Base-by-base conservation (phyloP, 1,140 invertebrate species). In the Zeugodacus cucurbitae region DNA sequence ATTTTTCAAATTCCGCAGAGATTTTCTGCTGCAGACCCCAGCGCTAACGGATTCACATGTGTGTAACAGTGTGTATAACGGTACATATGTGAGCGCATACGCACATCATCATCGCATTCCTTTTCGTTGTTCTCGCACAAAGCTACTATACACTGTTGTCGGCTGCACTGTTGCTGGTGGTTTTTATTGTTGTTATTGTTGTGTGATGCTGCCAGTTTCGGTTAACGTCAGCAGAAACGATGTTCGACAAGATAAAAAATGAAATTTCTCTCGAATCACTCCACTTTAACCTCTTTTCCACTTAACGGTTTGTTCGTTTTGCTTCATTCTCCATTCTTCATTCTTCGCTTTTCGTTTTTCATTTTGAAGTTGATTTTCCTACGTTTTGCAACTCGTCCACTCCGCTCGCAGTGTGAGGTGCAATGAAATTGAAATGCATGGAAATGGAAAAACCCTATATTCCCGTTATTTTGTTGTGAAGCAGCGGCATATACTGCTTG, bases 201-300 rank as follows among this genome's bases (percentile, higher is more conserved):
- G 32, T 37, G 6, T 70, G 82, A 17, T 87, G 86, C 54, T 87
- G 86, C 86, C 86, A 87, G 34, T 87, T 59, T 82, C 26, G 74
- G 74, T 82, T 82, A 82, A 82, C 74, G 74, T 82, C 74, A 82
- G 74, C 74, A 26, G 11, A 82, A 82, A 82, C 41, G 74, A 82
- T 48, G 37, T 82, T 82, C 74, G 74, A 82, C 74, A 82, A 48
- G 74, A 82, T 82, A 82, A 82, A 82, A 82, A 82, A 82, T 82
- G 74, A 82, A 59, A 37, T 87, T 87, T 87, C 22, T 54, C 48
- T 58, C 6, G 54, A 58, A 59, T 87, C 86, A 87, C 26, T 87
- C 54, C 59, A 87, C 59, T 44, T 87, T 59, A 59, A 59, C 59
- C 86, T 87, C 86, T 64, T 57, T 41, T 57, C 59, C 85, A 58